A percentile compares a stretch with the other conserved stretches of the same genome.
These are phyloP conservation scores for Callyntrura sp. DNA, from an alignment of 2,888 invertebrate species.

Conservation along the genomic window DNA sequence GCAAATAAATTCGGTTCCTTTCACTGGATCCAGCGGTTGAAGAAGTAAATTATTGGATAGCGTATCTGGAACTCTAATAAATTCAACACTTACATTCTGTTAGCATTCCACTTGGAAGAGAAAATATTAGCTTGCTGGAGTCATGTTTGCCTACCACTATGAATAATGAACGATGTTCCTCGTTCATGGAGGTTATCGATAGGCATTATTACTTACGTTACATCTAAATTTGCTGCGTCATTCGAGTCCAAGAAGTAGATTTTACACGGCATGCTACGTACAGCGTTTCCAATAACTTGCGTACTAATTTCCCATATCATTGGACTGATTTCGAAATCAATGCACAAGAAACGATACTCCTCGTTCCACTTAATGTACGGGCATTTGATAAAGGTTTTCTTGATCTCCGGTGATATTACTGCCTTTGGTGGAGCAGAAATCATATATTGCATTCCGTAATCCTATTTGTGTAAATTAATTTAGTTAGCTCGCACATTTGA, in stretches of 20 bases:
- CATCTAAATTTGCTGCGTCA: constrained; percentile 31
- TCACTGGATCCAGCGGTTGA: constrained; percentile 18
- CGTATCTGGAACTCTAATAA: constrained; percentile 7
- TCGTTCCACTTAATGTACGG: constrained; percentile 61
- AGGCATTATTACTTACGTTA: constrained; percentile 32
- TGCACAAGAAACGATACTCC: constrained; percentile 28
- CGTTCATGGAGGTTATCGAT: too few species aligned
- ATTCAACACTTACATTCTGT: too few species aligned
- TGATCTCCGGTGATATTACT: constrained; percentile 38
- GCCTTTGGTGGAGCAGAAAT: constrained; percentile 56
- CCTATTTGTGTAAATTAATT: constrained; percentile 33
- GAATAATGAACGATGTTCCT: too few species aligned
- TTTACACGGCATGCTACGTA: constrained; percentile 46
- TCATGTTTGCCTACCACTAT: too few species aligned
- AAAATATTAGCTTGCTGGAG: too few species aligned
- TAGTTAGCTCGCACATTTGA: too few species aligned
- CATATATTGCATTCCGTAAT: constrained; percentile 56
- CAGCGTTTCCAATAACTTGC: constrained; percentile 42
- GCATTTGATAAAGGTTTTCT: constrained; percentile 55
- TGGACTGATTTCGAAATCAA: constrained; percentile 23
- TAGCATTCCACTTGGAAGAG: too few species aligned
- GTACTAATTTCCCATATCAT: constrained; percentile 67
- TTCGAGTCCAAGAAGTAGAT: constrained; percentile 10
- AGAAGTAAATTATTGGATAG: background rate
- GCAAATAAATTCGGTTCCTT: constrained; percentile 58